These are phyloP conservation scores for Teleogryllus oceanicus DNA, from an alignment of 2,888 invertebrate species.

Conservation along the genomic window DNA sequence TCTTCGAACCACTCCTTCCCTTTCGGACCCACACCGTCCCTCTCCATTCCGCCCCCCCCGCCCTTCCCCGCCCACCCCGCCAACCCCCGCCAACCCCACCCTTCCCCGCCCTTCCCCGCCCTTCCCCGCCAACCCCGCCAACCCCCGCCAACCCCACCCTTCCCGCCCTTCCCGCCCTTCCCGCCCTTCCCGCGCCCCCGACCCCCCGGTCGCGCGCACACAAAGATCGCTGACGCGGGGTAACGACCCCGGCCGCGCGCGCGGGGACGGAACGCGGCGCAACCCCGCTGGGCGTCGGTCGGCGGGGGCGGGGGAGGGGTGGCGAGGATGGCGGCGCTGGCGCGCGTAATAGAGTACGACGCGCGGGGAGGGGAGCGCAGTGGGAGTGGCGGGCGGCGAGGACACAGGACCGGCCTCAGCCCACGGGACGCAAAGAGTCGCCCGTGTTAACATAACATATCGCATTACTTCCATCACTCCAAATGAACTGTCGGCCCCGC, in stretches of 20 bases:
- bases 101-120: too few relatives aligned
- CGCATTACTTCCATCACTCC: constrained; percentile 18
- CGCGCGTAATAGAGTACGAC: neutral
- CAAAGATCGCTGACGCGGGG: too few relatives aligned
- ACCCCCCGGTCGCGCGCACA: too few relatives aligned
- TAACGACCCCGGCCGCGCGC: too few relatives aligned
- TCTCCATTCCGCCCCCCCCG: too few relatives aligned
- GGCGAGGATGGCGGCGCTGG: neutral
- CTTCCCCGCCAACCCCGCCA: neutral
- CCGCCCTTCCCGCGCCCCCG: too few relatives aligned
- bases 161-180: too few relatives aligned
- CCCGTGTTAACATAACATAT: constrained; percentile 7
- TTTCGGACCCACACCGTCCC: too few relatives aligned
- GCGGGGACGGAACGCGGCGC: too few relatives aligned
- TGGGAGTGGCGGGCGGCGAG: neutral
- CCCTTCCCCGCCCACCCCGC: neutral
- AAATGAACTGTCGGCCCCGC: neutral
- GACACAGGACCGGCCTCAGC: neutral
- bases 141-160: neutral
- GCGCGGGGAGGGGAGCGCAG: neutral
- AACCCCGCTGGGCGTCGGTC: too few relatives aligned
- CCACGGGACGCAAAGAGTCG: neutral
- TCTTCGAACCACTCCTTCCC: too few relatives aligned
- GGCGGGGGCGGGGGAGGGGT: neutral
- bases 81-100: neutral